phyloP scores from a whole-genome alignment of 2,113 vertebrate species.

The Coptodon bakossiorum region DNA sequence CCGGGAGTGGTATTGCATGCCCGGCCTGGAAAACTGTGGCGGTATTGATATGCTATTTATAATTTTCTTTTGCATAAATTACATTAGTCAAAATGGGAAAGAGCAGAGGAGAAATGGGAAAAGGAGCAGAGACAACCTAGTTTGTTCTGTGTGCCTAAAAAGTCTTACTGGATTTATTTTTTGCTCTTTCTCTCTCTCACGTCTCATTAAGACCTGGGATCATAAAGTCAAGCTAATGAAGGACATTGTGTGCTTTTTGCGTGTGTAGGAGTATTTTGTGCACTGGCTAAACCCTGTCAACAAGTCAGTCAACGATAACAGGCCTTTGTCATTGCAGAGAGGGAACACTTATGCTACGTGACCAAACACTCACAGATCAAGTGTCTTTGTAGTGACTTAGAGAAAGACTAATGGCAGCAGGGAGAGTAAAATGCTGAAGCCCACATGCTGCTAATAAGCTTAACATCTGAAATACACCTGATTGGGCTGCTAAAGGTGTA shows the following conservation, averaged over 20 bases:
- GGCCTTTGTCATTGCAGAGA: background rate
- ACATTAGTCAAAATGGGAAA: slow-evolving; percentile 62
- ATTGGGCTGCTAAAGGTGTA: slow-evolving; percentile 33
- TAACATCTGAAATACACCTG: slow-evolving; percentile 42
- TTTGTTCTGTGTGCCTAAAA: slow-evolving; percentile 20
- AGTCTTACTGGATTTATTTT: slow-evolving; percentile 43
- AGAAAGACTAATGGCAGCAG: slow-evolving; percentile 31
- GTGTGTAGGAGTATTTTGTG: background rate
- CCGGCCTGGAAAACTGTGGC: slow-evolving; percentile 49
- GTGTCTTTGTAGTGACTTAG: slow-evolving; percentile 33
- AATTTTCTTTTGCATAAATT: slow-evolving; percentile 72
- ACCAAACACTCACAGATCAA: slow-evolving; percentile 34
- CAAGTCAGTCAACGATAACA: background rate
- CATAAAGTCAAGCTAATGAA: slow-evolving; percentile 36
- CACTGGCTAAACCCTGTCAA: background rate
- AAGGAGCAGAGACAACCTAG: slow-evolving; percentile 47
- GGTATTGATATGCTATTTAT: slow-evolving; percentile 72
- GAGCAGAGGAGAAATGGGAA: slow-evolving; percentile 10
- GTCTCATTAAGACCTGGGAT: slow-evolving; percentile 48
- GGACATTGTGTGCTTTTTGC: background rate
- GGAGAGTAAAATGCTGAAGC: slow-evolving; percentile 13
- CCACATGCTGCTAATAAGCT: slow-evolving; percentile 46
- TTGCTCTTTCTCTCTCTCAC: background rate
- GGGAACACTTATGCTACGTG: background rate
- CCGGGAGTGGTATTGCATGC: slow-evolving; percentile 42